Percentiles rank a stretch among this genome's conserved stretches.
phyloP scores from a whole-genome alignment of 2,888 invertebrate species.

The Gastrophysa polygoni region DNA sequence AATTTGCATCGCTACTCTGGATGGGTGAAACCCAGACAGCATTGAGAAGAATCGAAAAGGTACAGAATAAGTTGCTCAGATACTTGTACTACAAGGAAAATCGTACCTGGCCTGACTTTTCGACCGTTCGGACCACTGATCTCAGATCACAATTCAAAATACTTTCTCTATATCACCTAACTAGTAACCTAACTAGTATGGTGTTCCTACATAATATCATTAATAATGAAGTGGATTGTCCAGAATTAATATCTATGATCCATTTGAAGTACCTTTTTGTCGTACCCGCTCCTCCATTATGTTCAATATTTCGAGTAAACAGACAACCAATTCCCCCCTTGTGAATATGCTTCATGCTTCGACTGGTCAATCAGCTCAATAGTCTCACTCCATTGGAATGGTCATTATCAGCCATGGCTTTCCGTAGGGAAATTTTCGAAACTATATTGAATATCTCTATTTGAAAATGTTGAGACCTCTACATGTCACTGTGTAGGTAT shows the following conservation, averaged over 20 bases:
- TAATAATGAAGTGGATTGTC: background rate
- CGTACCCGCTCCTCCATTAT: background rate
- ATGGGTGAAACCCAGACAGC: background rate
- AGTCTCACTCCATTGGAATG: background rate
- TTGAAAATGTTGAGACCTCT: background rate
- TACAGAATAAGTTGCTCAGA: background rate
- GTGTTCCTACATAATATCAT: background rate
- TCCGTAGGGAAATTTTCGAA: background rate
- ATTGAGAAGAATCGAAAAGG: background rate
- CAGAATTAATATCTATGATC: background rate
- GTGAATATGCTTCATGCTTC: background rate
- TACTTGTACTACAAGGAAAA: background rate
- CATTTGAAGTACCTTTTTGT: background rate
- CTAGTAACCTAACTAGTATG: background rate
- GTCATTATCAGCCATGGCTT: background rate
- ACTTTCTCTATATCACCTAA: too few species aligned
- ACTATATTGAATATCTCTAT: background rate
- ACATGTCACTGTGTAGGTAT: too few species aligned
- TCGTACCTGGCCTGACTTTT: background rate
- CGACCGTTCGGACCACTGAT: background rate
- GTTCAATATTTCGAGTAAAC: background rate
- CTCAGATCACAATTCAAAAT: too few species aligned
- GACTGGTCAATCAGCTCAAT: background rate
- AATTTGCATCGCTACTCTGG: too few species aligned
- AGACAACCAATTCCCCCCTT: background rate